Evolutionary conservation across 2,797 vertebrate genomes (phyloP).

Genomic region (Synanceia verrucosa): DNA sequence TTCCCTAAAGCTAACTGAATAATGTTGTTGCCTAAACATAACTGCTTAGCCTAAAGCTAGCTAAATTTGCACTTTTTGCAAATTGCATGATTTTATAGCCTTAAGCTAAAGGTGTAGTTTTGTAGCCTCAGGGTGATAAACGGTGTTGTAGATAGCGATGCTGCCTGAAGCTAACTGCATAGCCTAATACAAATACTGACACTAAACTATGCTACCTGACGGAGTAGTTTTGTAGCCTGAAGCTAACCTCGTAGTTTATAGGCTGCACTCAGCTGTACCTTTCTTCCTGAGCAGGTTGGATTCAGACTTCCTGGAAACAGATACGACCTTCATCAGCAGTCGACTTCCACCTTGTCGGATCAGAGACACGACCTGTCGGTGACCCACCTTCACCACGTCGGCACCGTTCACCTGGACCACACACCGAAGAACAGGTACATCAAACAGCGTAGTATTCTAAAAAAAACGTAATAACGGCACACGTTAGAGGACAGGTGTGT

Average conservation of each 20-base stretch:
- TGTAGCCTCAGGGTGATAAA: no score
- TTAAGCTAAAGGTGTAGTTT: no score
- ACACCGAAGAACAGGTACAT: neutral
- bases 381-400: conserved; percentile 84
- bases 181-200: no score
- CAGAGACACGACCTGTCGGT: conserved; percentile 92
- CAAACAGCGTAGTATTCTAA: neutral
- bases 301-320: conserved; percentile 94
- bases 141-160: no score
- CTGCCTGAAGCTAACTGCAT: no score
- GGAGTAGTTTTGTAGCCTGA: no score
- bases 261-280: conserved; percentile 66
- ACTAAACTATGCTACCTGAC: no score
- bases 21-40: no score
- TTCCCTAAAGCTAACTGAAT: no score
- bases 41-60: no score
- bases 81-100: no score
- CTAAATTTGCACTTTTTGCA: no score
- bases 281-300: conserved; percentile 91
- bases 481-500: neutral
- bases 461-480: neutral
- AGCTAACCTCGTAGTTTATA: neutral
- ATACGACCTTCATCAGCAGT: conserved; percentile 96
- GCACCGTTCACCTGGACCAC: conserved; percentile 77
- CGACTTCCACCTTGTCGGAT: conserved; percentile 97